Evolutionary conservation across 2,797 vertebrate species (phyloP).

Genomic region (Gephyroberyx darwinii): DNA sequence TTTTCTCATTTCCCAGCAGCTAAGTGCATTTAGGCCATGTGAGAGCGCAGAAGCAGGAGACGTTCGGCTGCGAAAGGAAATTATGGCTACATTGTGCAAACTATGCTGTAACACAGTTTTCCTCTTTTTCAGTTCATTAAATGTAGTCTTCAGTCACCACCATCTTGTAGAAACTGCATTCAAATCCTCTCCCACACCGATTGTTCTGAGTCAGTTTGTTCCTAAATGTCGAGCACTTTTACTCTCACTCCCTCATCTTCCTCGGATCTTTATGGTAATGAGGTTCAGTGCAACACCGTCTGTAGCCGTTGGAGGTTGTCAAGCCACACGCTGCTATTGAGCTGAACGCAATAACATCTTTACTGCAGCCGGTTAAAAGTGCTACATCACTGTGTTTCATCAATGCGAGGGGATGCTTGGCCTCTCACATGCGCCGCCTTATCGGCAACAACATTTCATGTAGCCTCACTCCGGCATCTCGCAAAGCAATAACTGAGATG

Average conservation of each 20-base stretch:
- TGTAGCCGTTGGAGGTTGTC: conserved; percentile 32
- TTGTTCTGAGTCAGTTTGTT: conserved; percentile 36
- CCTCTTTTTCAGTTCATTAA: conserved; percentile 32
- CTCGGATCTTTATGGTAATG: conserved; percentile 41
- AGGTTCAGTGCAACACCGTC: conserved; percentile 19
- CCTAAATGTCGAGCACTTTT: conserved; percentile 19
- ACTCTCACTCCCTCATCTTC: conserved; percentile 21
- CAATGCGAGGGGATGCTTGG: background rate
- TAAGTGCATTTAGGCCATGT: conserved; percentile 50
- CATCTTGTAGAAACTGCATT: conserved; percentile 10
- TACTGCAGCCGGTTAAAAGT: conserved; percentile 26
- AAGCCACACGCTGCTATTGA: conserved; percentile 11
- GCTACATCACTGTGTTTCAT: conserved; percentile 17
- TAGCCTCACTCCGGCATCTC: background rate
- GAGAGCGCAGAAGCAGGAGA: conserved; percentile 17
- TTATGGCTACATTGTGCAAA: conserved; percentile 11
- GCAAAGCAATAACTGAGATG: conserved; percentile 1
- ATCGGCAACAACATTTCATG: conserved; percentile 21
- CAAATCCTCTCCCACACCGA: background rate
- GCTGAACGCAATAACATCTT: conserved; percentile 43
- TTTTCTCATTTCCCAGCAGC: conserved; percentile 14
- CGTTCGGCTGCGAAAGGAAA: conserved; percentile 29
- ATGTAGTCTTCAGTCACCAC: conserved; percentile 13
- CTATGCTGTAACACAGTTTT: conserved; percentile 16
- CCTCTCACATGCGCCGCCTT: conserved; percentile 21